Evolutionary conservation across 2,113 vertebrate species (phyloP).

Genomic region (Pluvianellus socialis): DNA sequence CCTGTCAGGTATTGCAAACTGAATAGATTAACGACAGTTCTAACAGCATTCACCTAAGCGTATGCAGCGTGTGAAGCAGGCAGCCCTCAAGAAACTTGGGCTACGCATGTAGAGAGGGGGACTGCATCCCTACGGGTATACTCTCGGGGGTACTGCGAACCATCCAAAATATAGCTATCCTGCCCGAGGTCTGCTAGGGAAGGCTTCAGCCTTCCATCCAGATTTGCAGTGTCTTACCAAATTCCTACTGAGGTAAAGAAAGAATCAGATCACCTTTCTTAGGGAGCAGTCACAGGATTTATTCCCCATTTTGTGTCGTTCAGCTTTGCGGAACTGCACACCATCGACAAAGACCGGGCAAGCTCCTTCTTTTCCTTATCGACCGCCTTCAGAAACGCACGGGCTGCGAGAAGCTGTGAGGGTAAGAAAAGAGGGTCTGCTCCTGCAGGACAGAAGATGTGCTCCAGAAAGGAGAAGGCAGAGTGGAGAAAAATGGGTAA

Average conservation of each 20-base stretch:
- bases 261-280: background rate
- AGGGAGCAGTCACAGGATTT: no score
- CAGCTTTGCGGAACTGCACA: background rate
- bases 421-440: no score
- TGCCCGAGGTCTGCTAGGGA: no score
- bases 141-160: no score
- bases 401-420: no score
- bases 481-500: background rate
- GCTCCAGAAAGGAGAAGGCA: background rate
- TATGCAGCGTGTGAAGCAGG: no score
- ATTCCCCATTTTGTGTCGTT: background rate
- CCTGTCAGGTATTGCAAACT: background rate
- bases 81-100: no score
- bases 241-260: background rate
- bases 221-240: background rate
- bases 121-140: no score
- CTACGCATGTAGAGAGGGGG: no score
- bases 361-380: background rate
- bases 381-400: background rate
- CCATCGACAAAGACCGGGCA: background rate
- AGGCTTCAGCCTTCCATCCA: no score
- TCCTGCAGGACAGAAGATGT: rapidly evolving
- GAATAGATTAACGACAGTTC: rapidly evolving
- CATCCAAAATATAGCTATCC: background rate
- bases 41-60: background rate